A percentile compares a stretch with the other conserved stretches of the same genome.
Evolutionary conservation across 2,888 invertebrate species (phyloP).

Genomic region (Aromia moschata): DNA sequence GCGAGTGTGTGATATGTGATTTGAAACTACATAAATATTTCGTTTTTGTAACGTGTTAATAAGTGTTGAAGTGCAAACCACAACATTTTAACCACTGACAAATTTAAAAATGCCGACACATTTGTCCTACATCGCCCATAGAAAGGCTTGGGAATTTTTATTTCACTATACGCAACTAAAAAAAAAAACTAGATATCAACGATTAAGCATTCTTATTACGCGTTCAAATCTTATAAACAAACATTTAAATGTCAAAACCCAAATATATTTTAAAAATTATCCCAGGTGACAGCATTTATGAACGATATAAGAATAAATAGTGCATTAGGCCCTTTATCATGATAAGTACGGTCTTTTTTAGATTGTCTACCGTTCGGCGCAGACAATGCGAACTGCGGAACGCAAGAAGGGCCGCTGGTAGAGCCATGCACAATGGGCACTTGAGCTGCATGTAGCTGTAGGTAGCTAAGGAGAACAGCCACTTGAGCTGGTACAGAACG

Average conservation of each 20-base stretch:
- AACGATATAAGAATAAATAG: conserved; percentile 51
- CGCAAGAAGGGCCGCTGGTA: conserved; percentile 42
- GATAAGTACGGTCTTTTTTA: conserved; percentile 53
- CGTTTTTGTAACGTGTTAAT: no score
- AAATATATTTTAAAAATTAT: conserved; percentile 14
- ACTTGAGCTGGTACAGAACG: conserved; percentile 46
- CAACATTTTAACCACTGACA: no score
- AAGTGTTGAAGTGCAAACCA: no score
- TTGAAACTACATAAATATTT: no score
- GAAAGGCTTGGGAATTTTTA: no score
- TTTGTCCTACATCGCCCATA: no score
- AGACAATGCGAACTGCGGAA: conserved; percentile 48
- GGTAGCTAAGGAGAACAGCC: conserved; percentile 52
- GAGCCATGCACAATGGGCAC: conserved; percentile 51
- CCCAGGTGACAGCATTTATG: conserved; percentile 34
- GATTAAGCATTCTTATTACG: no score
- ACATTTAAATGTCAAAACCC: conserved; percentile 3
- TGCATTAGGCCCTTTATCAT: conserved; percentile 55
- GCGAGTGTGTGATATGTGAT: no score
- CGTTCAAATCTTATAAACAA: no score
- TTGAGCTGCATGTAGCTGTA: conserved; percentile 53
- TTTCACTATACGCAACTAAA: no score
- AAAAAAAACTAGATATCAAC: no score
- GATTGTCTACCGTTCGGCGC: conserved; percentile 47
- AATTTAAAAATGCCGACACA: no score